A percentile compares a stretch with the other conserved stretches of the same genome.
Evolutionary conservation across 1,140 invertebrate species (phyloP).

Genomic region (Ridgeia piscesae): DNA sequence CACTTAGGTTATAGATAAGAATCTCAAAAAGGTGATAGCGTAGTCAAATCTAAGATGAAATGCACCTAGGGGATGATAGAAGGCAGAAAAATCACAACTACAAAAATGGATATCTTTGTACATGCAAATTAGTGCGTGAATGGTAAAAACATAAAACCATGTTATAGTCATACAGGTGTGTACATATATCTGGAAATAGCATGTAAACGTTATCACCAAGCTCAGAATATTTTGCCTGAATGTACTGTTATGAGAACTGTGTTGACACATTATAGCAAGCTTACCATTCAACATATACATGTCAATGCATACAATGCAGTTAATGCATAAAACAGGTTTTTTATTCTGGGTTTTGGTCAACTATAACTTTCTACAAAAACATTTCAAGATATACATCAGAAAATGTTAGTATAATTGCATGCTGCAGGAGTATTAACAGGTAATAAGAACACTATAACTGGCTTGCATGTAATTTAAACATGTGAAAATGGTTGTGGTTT

Average conservation of each 20-base stretch:
- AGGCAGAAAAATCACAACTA: constrained; percentile 5
- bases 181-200: constrained; percentile 10
- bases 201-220: background rate
- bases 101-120: background rate
- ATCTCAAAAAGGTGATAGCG: constrained; percentile 1
- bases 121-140: constrained; percentile 5
- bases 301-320: too few species aligned
- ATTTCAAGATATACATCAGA: background rate
- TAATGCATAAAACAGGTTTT: background rate
- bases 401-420: background rate
- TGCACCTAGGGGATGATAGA: constrained; percentile 3
- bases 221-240: background rate
- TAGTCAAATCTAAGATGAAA: background rate
- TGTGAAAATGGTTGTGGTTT: constrained; percentile 99
- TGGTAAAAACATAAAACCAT: constrained; percentile 9
- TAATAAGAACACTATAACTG: constrained; percentile 94
- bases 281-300: background rate
- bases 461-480: constrained; percentile 99
- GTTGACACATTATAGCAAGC: background rate
- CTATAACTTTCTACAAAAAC: background rate
- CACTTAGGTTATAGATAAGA: background rate
- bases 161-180: constrained; percentile 15
- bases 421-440: constrained; percentile 34
- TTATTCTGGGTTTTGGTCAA: background rate
- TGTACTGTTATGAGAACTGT: background rate